phyloP scores from a whole-genome alignment of 2,888 invertebrate genomes.

The Gari tellinella region DNA sequence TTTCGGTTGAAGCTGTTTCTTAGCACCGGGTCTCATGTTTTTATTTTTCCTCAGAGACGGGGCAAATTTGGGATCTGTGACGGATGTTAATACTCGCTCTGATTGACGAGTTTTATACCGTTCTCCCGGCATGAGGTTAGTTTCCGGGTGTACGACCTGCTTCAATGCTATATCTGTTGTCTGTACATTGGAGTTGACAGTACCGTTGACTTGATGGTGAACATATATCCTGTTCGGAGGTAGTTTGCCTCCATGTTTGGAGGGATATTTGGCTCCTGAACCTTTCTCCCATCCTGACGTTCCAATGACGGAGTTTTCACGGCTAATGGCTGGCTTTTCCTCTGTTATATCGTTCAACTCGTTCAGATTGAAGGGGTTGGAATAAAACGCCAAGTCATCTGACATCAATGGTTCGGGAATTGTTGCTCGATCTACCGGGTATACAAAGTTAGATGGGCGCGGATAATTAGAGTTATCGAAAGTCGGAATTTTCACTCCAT shows the following conservation, averaged over 20 bases:
- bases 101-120: conserved; percentile 28
- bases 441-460: conserved; percentile 47
- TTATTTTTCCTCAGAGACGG: conserved; percentile 22
- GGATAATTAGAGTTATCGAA: conserved; percentile 52
- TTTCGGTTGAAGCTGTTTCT: conserved; percentile 13
- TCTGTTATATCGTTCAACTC: conserved; percentile 7
- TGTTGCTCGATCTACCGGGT: conserved; percentile 27
- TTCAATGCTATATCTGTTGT: not conserved
- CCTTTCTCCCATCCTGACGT: conserved; percentile 36
- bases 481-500: conserved; percentile 3
- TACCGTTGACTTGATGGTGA: conserved; percentile 40
- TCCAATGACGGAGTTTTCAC: conserved; percentile 18
- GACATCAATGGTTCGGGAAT: not conserved
- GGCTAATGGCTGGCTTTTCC: not conserved
- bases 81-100: conserved; percentile 30
- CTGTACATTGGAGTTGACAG: not conserved
- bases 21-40: conserved; percentile 25
- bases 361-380: conserved; percentile 23
- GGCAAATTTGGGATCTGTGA: conserved; percentile 39
- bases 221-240: conserved; percentile 50
- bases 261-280: too few species aligned
- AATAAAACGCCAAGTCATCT: conserved; percentile 6
- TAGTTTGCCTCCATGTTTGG: not conserved
- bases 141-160: conserved; percentile 49
- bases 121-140: conserved; percentile 36